Evolutionary conservation across 2,888 invertebrate species (phyloP).

Genomic region (Physocephala rufipes): DNA sequence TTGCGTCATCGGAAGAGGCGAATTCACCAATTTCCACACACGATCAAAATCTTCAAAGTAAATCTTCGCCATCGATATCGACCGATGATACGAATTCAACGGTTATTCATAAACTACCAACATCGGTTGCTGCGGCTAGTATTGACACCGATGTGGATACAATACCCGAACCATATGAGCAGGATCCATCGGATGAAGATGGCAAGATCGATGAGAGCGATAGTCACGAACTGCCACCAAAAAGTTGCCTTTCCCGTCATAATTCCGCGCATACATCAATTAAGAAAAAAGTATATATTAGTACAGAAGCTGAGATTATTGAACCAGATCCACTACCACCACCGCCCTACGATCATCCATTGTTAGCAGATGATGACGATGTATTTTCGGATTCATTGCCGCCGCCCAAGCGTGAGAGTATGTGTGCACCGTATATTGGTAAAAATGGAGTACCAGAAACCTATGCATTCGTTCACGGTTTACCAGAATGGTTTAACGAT

Average conservation of each 20-base stretch:
- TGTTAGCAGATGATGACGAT: conserved; percentile 67
- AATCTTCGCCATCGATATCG: conserved; percentile 32
- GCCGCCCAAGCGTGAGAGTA: conserved; percentile 66
- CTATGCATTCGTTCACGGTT: conserved; percentile 55
- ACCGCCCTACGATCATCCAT: conserved; percentile 45
- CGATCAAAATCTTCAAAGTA: conserved; percentile 28
- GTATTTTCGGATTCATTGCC: conserved; percentile 70
- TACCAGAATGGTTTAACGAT: conserved; percentile 67
- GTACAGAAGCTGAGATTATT: conserved; percentile 62
- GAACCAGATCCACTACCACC: conserved; percentile 57
- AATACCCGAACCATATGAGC: not conserved
- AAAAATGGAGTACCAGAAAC: conserved; percentile 51
- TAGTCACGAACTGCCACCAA: conserved; percentile 50
- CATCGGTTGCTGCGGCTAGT: not conserved
- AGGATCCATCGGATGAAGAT: conserved; percentile 10
- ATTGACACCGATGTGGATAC: not conserved
- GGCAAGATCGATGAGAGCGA: not conserved
- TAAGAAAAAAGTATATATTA: conserved; percentile 65
- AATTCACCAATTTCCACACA: conserved; percentile 29
- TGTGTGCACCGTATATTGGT: conserved; percentile 68
- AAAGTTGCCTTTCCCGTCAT: conserved; percentile 63
- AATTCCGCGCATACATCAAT: conserved; percentile 63
- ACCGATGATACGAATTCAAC: conserved; percentile 32
- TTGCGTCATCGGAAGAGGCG: conserved; percentile 21
- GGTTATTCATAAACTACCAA: conserved; percentile 15